Evolutionary conservation across 2,888 invertebrate genomes (phyloP).

Genomic region (Frankliniella intonsa): DNA sequence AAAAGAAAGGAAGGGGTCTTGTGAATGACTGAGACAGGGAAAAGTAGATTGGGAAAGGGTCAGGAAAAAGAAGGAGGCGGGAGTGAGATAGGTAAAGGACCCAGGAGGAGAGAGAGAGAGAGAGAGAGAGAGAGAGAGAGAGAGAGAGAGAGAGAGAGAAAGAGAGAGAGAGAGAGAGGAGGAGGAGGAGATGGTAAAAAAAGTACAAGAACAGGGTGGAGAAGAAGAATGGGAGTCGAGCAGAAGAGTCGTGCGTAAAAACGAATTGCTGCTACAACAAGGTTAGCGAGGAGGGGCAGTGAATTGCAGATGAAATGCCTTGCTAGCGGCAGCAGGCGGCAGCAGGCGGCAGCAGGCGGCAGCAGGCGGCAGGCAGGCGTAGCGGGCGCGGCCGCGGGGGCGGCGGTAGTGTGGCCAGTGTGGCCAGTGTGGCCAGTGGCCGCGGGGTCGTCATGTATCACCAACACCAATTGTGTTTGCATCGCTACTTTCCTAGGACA

Average conservation of each 20-base stretch:
- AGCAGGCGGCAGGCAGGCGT: not conserved
- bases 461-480: no score
- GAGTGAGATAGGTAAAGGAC: no score
- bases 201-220: not conserved
- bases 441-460: no score
- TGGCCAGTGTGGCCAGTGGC: no score
- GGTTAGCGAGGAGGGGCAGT: slow-evolving; percentile 23
- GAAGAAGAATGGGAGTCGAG: not conserved
- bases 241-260: slow-evolving; percentile 22
- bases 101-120: not conserved
- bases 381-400: not conserved
- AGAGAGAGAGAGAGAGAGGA: not conserved
- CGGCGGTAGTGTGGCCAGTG: no score
- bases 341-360: not conserved
- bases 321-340: not conserved
- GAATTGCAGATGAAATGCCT: slow-evolving; percentile 24
- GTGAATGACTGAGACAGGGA: no score
- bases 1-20: no score
- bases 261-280: slow-evolving; percentile 25
- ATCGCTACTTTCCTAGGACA: no score
- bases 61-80: no score
- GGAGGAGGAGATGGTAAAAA: not conserved
- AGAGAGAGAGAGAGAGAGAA: not conserved
- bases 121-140: not conserved
- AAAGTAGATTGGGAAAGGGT: no score